Percentiles rank a stretch among this genome's conserved stretches.
These are phyloP conservation scores for Varanus salvator DNA, from an alignment of 2,113 vertebrate genomes.

Conservation along the genomic window DNA sequence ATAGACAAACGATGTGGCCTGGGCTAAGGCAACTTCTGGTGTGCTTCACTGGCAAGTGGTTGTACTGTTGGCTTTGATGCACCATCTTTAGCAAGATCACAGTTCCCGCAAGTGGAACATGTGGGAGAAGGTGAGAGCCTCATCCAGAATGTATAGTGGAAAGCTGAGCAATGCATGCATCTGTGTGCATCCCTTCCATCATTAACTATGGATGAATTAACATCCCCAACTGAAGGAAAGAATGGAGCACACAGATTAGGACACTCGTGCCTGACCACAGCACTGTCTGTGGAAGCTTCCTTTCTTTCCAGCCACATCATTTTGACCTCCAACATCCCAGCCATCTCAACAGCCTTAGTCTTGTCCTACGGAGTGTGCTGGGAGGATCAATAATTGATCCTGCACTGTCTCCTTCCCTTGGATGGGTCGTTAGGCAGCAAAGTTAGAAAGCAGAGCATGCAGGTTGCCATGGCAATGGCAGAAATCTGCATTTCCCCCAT, in stretches of 20 bases:
- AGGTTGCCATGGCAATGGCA: constrained; percentile 58
- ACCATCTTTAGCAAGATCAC: not conserved
- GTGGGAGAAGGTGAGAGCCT: not conserved
- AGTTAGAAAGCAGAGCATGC: constrained; percentile 46
- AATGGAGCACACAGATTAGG: not conserved
- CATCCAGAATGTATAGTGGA: not conserved
- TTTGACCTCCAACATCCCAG: not conserved
- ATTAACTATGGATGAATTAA: not conserved
- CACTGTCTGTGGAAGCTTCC: not conserved
- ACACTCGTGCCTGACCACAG: not conserved
- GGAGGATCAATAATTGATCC: constrained; percentile 18
- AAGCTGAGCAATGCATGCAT: not conserved
- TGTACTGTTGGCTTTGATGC: not conserved
- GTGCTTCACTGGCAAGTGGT: too few species aligned
- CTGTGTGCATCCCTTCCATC: not conserved
- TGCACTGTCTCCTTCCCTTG: constrained; percentile 7
- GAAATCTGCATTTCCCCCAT: constrained; percentile 44
- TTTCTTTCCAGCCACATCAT: too few species aligned
- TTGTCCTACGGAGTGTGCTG: not conserved
- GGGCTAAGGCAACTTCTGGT: not conserved
- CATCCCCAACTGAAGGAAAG: not conserved
- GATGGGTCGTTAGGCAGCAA: constrained; percentile 26
- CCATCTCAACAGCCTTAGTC: not conserved
- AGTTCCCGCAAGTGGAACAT: not conserved
- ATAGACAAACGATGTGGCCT: not conserved